A percentile compares a stretch with the other conserved stretches of the same genome.
Evolutionary conservation across 2,888 invertebrate species (phyloP).

Genomic region (Aspidiotus destructor): DNA sequence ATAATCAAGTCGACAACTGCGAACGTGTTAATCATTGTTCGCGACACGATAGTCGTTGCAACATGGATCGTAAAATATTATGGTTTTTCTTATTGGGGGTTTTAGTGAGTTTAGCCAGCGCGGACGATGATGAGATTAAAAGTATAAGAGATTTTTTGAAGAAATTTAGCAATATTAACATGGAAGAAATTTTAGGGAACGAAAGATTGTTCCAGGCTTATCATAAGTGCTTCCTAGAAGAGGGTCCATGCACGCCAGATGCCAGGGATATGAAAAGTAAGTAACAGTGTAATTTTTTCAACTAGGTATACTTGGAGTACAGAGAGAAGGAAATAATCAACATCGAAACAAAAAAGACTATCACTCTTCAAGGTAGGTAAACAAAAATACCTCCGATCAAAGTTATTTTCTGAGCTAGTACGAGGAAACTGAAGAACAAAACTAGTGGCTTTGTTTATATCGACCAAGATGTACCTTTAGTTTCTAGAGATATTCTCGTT

Average conservation of each 20-base stretch:
- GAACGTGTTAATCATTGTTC: slow-evolving; percentile 16
- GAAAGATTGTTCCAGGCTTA: slow-evolving; percentile 57
- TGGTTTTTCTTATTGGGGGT: slow-evolving; percentile 5
- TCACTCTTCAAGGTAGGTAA: too few relatives aligned
- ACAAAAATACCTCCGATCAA: too few relatives aligned
- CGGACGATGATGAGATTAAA: slow-evolving; percentile 20
- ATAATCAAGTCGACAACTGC: slow-evolving; percentile 21
- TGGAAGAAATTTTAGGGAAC: slow-evolving; percentile 56
- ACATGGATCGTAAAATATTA: slow-evolving; percentile 6
- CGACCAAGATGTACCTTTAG: too few relatives aligned
- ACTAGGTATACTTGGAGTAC: too few relatives aligned
- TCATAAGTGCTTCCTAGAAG: slow-evolving; percentile 54
- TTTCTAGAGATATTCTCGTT: too few relatives aligned
- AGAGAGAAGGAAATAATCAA: too few relatives aligned
- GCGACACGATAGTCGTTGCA: slow-evolving; percentile 3
- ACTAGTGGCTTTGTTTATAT: too few relatives aligned
- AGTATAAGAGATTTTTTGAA: slow-evolving; percentile 19
- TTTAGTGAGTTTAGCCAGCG: slow-evolving; percentile 1
- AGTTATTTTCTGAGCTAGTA: too few relatives aligned
- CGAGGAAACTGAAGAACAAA: too few relatives aligned
- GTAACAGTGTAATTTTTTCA: slow-evolving; percentile 38
- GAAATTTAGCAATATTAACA: slow-evolving; percentile 60
- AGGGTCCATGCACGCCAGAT: slow-evolving; percentile 57
- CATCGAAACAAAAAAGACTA: too few relatives aligned
- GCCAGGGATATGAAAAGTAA: slow-evolving; percentile 61